Conservation (phyloP, 2,797 vertebrate genomes). For the Acanthornis magna region DNA sequence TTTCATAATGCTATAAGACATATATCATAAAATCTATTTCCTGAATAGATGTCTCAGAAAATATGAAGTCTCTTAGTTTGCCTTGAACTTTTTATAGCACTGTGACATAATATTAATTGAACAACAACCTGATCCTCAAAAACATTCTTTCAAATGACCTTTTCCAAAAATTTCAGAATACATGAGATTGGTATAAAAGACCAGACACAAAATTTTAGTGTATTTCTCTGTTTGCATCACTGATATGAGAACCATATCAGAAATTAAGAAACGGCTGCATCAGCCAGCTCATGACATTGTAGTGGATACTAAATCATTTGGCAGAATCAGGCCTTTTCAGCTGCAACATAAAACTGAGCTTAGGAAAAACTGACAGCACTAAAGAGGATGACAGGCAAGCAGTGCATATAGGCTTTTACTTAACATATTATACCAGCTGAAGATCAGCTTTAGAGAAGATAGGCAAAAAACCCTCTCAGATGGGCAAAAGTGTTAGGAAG, state of each 20-base stretch:
- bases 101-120: background rate
- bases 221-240: background rate
- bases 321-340: background rate
- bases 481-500: background rate
- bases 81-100: background rate
- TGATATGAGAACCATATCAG: background rate
- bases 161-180: background rate
- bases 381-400: background rate
- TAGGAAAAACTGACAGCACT: background rate
- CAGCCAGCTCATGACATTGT: background rate
- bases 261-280: background rate
- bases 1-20: background rate
- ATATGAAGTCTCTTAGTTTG: background rate
- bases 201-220: background rate
- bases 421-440: background rate
- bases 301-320: background rate
- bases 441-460: background rate
- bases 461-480: constrained; percentile 13
- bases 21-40: background rate
- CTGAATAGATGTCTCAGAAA: background rate
- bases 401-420: background rate
- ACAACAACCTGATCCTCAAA: background rate
- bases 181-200: background rate
- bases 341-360: background rate
- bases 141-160: background rate